Percentiles rank a stretch among this genome's conserved stretches.
These are phyloP conservation scores for Pseudomyrmex flavicornis DNA, from an alignment of 1,140 invertebrate species.

Conservation along the genomic window DNA sequence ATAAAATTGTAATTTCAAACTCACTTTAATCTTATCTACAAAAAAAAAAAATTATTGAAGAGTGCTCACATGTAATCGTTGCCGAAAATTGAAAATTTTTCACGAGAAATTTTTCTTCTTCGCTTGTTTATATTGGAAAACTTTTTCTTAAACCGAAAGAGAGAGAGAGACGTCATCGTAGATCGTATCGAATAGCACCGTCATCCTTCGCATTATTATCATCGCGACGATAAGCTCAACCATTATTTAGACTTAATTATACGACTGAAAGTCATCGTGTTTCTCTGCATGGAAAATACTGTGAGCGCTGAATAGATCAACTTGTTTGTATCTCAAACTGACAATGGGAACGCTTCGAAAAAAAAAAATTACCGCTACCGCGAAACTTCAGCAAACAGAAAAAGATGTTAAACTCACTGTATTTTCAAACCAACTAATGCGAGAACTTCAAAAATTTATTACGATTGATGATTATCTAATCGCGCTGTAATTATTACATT, in stretches of 20 bases:
- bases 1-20: no score
- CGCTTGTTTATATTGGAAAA: not conserved
- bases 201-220: conserved; percentile 70
- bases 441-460: no score
- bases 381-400: no score
- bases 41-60: no score
- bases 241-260: conserved; percentile 70
- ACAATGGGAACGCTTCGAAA: conserved; percentile 10
- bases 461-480: no score
- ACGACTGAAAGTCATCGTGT: conserved; percentile 52
- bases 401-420: no score
- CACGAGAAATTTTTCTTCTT: conserved; percentile 19
- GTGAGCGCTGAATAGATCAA: conserved; percentile 48
- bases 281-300: conserved; percentile 54
- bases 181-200: conserved; percentile 59
- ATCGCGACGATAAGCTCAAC: conserved; percentile 72
- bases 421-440: no score
- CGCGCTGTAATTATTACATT: not conserved
- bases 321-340: conserved; percentile 45
- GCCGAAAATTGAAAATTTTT: not conserved
- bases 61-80: no score
- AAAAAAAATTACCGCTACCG: no score
- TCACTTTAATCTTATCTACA: no score
- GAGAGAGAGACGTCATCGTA: conserved; percentile 13
- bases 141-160: not conserved